Base-by-base conservation (phyloP, 2,113 vertebrate species). In the Anoplopoma fimbria region DNA sequence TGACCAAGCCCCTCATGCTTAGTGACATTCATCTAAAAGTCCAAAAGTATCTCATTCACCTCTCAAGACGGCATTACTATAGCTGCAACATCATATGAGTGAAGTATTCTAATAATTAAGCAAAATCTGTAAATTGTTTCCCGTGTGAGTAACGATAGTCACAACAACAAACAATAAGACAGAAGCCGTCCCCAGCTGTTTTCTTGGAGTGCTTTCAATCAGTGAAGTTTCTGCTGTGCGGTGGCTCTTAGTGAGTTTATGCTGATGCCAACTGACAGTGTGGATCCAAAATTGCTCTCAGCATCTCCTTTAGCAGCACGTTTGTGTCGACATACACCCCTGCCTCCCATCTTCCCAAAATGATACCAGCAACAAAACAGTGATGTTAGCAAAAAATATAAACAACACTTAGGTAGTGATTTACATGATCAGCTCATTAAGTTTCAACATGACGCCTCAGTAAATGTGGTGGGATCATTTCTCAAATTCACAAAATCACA, bases 151-250 rank as follows among this genome's bases (percentile, higher is more conserved):
- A 61, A 60, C 55, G 51, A 61, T 13, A 47, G 45, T 49, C n/a
- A 2, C 49, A 38, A 75, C 63, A 71, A 71, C 65, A 71, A 71
- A 68, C 7, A 79, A 64, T 75, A 27, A 68, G 34, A 70, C 63
- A 64, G 51, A 73, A 80, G 27, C 38, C 42, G 47, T 72, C 77
- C 49, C 75, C 78, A 77, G 58, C 72, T 85, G 82, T 84, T 83
- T 80, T 63, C 47, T 73, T 77, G 71, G 76, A 77, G 77, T 74
- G 82, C 70, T 85, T 87, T 86, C 57, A 78, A 67, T 79, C 49
- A 76, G 75, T 33, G 34, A 76, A 78, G 25, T 40, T 83, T 88
- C 55, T 77, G 62, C 77, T 60, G 47, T 74, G 62, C 63, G 7
- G 25, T 34, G 49, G 38, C 79, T 81, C 60, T 63, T 62, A 55